Percentiles rank a stretch among this genome's conserved stretches.
These are phyloP conservation scores for Callimorpha dominula DNA, from an alignment of 2,888 invertebrate genomes.

Conservation along the genomic window DNA sequence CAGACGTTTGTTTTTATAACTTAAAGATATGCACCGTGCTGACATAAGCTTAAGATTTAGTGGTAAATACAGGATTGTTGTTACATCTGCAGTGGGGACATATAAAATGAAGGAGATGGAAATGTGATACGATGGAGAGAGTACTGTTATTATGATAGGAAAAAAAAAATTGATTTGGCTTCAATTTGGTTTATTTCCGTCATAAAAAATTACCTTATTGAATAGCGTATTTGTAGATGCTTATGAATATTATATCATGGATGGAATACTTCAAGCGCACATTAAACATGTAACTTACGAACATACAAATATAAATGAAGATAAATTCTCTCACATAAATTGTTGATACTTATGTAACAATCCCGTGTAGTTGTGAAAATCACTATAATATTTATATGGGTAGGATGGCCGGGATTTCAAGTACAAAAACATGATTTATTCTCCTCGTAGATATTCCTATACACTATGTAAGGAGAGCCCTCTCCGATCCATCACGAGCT, in stretches of 20 bases:
- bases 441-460: not conserved
- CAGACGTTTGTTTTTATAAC: constrained; percentile 17
- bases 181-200: no score
- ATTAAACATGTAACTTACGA: no score
- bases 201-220: no score
- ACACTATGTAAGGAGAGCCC: not conserved
- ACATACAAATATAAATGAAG: not conserved
- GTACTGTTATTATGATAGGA: no score
- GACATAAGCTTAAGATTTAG: constrained; percentile 9
- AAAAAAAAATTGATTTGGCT: not conserved
- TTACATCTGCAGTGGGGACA: not conserved
- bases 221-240: not conserved
- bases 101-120: not conserved
- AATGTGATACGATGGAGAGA: not conserved
- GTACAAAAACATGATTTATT: not conserved
- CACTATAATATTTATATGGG: not conserved
- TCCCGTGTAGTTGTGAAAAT: not conserved
- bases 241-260: not conserved
- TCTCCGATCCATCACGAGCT: not conserved
- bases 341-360: not conserved
- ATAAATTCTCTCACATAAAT: not conserved
- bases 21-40: constrained; percentile 12
- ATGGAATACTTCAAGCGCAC: not conserved
- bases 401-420: not conserved
- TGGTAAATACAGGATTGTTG: constrained; percentile 1